phyloP scores from a whole-genome alignment of 2,113 vertebrate species.

The Agelaius phoeniceus region DNA sequence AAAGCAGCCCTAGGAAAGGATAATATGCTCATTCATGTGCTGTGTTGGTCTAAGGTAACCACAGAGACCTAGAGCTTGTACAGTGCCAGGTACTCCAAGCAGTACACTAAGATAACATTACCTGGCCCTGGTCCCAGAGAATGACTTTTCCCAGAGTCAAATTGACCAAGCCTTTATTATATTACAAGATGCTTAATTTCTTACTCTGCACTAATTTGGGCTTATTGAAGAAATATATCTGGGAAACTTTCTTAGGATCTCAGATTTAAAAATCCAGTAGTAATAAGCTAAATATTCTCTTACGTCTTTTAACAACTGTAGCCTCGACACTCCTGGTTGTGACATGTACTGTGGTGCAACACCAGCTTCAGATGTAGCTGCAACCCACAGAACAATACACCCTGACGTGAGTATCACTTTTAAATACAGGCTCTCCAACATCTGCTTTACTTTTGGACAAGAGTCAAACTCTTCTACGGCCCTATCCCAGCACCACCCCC shows the following conservation, averaged over 20 bases:
- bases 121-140: constrained; percentile 23
- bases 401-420: not conserved
- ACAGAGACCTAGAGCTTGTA: not conserved
- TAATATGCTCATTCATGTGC: constrained; percentile 23
- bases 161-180: not conserved
- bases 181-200: not conserved
- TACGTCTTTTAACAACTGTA: not conserved
- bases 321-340: not conserved
- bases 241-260: not conserved
- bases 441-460: not conserved
- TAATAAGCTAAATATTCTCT: not conserved
- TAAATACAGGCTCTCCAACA: not conserved
- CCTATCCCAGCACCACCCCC: not conserved
- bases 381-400: not conserved
- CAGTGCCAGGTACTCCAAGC: constrained; percentile 43
- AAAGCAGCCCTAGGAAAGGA: not conserved
- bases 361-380: not conserved
- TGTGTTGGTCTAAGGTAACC: constrained; percentile 22
- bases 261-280: not conserved
- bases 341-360: not conserved
- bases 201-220: not conserved
- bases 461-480: not conserved
- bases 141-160: constrained; percentile 8
- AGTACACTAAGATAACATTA: constrained; percentile 25
- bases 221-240: not conserved